These are phyloP conservation scores for Magallana nippona DNA, from an alignment of 2,888 invertebrate genomes.

Conservation along the genomic window DNA sequence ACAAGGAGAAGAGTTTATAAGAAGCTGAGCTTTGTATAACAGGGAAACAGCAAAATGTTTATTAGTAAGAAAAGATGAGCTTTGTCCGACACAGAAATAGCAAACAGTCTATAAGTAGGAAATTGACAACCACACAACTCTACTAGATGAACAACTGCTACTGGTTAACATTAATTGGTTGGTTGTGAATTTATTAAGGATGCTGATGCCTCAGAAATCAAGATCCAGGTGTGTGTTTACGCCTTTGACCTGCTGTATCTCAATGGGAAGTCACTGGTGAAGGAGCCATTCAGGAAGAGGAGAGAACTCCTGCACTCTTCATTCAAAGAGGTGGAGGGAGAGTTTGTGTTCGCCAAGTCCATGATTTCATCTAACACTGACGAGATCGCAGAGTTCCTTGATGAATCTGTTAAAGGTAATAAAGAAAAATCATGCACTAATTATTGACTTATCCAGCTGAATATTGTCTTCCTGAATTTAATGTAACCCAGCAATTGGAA, in stretches of 20 bases:
- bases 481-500: no score
- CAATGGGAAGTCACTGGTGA: slow-evolving; percentile 92
- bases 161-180: background rate
- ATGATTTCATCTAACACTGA: slow-evolving; percentile 92
- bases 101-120: no score
- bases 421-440: background rate
- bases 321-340: slow-evolving; percentile 83
- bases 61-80: no score
- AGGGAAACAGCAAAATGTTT: no score
- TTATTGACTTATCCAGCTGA: no score
- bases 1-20: background rate
- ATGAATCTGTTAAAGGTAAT: slow-evolving; percentile 92
- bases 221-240: slow-evolving; percentile 95
- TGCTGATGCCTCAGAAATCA: slow-evolving; percentile 87
- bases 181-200: slow-evolving; percentile 82
- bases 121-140: no score
- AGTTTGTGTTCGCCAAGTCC: slow-evolving; percentile 92
- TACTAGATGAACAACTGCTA: no score
- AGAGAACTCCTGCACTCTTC: slow-evolving; percentile 86
- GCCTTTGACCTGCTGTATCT: slow-evolving; percentile 97
- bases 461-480: no score
- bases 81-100: no score
- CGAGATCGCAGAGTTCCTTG: slow-evolving; percentile 95
- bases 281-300: slow-evolving; percentile 87
- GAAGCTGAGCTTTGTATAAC: no score